phyloP scores from a whole-genome alignment of 2,113 vertebrate species.

The Heterotilapia buettikoferi region DNA sequence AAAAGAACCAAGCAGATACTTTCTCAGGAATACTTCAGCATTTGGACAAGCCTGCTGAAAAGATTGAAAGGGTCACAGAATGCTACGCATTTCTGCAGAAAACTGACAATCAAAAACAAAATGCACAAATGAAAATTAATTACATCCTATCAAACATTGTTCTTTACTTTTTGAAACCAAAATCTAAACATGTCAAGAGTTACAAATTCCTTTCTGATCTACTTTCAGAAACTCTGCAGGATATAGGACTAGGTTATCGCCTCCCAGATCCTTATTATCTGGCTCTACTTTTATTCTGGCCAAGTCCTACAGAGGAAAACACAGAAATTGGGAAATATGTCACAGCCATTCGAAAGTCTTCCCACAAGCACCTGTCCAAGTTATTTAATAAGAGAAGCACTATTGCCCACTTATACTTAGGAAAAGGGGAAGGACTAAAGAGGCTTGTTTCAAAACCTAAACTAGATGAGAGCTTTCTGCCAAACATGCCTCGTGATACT shows the following conservation, averaged over 20 bases:
- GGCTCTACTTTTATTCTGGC: slow-evolving; percentile 56
- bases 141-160: slow-evolving; percentile 50
- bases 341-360: slow-evolving; percentile 7
- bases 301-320: neutral
- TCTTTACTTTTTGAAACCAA: slow-evolving; percentile 12
- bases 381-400: slow-evolving; percentile 19
- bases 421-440: slow-evolving; percentile 2
- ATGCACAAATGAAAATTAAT: slow-evolving; percentile 22
- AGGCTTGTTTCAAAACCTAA: slow-evolving; percentile 33
- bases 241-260: neutral
- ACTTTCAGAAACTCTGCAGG: slow-evolving; percentile 21
- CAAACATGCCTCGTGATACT: neutral
- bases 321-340: slow-evolving; percentile 32
- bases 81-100: slow-evolving; percentile 20
- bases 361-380: neutral
- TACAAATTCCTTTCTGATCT: neutral
- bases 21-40: slow-evolving; percentile 42
- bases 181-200: neutral
- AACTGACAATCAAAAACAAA: neutral
- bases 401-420: slow-evolving; percentile 36
- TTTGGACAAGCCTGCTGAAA: neutral
- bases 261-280: slow-evolving; percentile 52
- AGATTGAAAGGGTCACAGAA: slow-evolving; percentile 9
- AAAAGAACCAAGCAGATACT: slow-evolving; percentile 26
- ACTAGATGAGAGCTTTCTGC: slow-evolving; percentile 33